Evolutionary conservation across 2,797 vertebrate species (phyloP).

Genomic region (Lithobates pipiens): DNA sequence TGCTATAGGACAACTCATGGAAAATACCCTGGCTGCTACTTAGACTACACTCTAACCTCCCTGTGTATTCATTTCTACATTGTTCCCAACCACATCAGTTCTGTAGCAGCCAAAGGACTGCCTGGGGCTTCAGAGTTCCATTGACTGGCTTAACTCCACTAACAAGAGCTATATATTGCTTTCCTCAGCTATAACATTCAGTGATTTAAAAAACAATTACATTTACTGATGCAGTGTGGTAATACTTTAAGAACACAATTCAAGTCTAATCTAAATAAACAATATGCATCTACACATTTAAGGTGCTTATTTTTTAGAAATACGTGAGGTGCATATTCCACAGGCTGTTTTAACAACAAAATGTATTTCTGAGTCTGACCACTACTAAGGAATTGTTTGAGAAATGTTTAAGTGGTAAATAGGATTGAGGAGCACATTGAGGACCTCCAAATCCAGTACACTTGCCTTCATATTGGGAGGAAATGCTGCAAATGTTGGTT

Average conservation of each 20-base stretch:
- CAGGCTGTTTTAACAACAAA: background rate
- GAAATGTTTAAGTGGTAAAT: no score
- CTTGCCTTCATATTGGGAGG: no score
- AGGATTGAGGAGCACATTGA: no score
- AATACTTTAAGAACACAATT: background rate
- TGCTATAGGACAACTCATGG: slow-evolving; percentile 41
- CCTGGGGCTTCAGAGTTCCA: background rate
- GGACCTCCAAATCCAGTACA: no score
- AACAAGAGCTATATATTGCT: background rate
- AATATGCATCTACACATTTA: background rate
- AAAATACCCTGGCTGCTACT: slow-evolving; percentile 39
- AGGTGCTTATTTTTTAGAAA: background rate
- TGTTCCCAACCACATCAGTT: slow-evolving; percentile 19
- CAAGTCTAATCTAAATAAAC: background rate
- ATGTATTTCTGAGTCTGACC: background rate
- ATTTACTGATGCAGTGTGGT: background rate
- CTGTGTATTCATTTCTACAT: slow-evolving; percentile 8
- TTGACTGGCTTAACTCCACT: background rate
- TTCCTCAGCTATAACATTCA: background rate
- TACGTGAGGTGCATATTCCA: background rate
- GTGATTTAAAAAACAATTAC: background rate
- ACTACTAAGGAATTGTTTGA: no score
- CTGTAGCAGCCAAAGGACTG: background rate
- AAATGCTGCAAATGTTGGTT: no score
- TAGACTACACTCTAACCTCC: slow-evolving; percentile 10